phyloP scores from a whole-genome alignment of 2,888 invertebrate genomes.

The Liodrosophila aerea region DNA sequence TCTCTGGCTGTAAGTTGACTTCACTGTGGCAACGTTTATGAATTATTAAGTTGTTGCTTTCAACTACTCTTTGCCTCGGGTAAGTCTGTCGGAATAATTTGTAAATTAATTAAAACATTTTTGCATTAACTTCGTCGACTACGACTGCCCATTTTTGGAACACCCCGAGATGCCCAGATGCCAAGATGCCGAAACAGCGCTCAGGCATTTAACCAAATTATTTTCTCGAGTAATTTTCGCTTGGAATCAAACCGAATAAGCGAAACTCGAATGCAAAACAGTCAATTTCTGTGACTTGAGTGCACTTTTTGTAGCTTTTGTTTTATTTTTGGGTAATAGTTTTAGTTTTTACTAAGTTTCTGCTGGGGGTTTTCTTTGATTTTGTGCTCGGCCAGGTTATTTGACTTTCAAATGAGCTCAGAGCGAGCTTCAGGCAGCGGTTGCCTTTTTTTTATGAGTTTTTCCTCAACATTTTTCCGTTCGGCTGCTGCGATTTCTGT shows the following conservation, averaged over 20 bases:
- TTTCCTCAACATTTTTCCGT: constrained; percentile 69
- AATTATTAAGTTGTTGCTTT: constrained; percentile 69
- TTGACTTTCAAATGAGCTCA: constrained; percentile 74
- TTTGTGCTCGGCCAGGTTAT: constrained; percentile 56
- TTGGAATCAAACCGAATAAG: constrained; percentile 49
- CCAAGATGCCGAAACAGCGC: constrained; percentile 3
- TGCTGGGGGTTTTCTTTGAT: constrained; percentile 34
- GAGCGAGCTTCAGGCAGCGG: constrained; percentile 50
- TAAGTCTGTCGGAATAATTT: constrained; percentile 23
- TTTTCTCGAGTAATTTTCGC: constrained; percentile 63
- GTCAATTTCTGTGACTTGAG: constrained; percentile 59
- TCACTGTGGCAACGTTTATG: constrained; percentile 51
- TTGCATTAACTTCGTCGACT: constrained; percentile 59
- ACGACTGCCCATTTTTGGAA: constrained; percentile 52
- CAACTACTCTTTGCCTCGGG: constrained; percentile 23
- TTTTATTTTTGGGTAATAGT: constrained; percentile 56
- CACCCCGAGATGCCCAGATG: constrained; percentile 1
- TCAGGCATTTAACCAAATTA: constrained; percentile 55
- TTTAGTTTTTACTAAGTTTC: constrained; percentile 56
- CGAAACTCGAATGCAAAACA: constrained; percentile 67
- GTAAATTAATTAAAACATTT: constrained; percentile 76
- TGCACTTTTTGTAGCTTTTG: constrained; percentile 22
- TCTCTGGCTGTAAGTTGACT: too few species aligned
- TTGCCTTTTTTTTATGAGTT: constrained; percentile 67
- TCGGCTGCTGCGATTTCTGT: constrained; percentile 67